Conservation (phyloP, 1,140 invertebrate genomes). For the Chymomyza costata region DNA sequence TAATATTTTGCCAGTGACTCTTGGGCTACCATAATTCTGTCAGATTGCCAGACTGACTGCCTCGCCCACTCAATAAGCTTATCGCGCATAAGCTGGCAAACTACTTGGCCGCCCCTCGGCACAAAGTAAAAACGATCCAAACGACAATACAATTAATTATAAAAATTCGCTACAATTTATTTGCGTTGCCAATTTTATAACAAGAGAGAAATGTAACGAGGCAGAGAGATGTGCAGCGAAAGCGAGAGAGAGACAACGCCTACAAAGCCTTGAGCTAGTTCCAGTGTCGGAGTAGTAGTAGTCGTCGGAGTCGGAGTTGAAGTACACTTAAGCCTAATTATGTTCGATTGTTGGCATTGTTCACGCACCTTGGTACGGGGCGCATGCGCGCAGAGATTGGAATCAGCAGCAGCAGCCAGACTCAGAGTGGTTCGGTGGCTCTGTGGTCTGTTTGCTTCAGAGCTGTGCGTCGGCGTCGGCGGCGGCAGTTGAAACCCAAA, state of each 20-base stretch:
- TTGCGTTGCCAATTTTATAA: constrained; percentile 56
- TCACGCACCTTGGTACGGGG: constrained; percentile 55
- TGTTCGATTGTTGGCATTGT: constrained; percentile 71
- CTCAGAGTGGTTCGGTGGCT: constrained; percentile 23
- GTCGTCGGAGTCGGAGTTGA: too few species aligned
- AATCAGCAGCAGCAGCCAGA: constrained; percentile 45
- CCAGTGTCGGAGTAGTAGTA: too few species aligned
- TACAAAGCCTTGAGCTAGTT: too few species aligned
- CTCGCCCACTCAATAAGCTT: constrained; percentile 38
- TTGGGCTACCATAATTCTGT: constrained; percentile 18
- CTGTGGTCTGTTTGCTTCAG: background rate
- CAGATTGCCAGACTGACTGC: background rate
- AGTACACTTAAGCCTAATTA: constrained; percentile 68
- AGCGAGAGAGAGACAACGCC: too few species aligned
- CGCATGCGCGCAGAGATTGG: constrained; percentile 37
- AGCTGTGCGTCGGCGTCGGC: background rate
- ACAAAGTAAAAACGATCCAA: constrained; percentile 26
- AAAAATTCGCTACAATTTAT: constrained; percentile 72
- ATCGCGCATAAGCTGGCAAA: constrained; percentile 13
- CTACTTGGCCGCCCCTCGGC: constrained; percentile 3
- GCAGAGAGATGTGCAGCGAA: background rate
- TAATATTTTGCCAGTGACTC: too few species aligned
- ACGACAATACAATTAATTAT: constrained; percentile 73
- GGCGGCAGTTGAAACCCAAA: background rate
- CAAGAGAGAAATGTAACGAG: too few species aligned